Base-by-base conservation (phyloP, 1,140 invertebrate genomes). In the Callitettix versicolor region DNA sequence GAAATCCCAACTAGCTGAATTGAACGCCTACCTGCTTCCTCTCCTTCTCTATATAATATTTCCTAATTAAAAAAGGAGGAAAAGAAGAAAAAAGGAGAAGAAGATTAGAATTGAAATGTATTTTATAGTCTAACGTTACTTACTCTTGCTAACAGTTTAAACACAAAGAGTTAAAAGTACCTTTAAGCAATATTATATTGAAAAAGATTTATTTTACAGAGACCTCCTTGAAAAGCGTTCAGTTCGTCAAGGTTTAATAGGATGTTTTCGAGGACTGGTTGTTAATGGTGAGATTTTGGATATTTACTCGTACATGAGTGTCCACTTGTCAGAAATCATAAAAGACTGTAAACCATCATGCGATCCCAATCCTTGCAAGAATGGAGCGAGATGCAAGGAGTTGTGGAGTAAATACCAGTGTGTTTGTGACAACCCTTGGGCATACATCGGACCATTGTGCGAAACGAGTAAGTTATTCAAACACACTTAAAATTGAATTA, bases 281-380 rank as follows among this genome's bases (percentile, higher is more conserved):
- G 90, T 95, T 14, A 95, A 95, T 66, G 86, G 88, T 17, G 85
- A 90, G 73, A 86, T 92, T 55, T 68, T 93, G 22, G 88, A 95
- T 66, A 88, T 96, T 58, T 89, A 91, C 67, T 86, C 86, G 63
- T 92, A 93, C 69, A 91, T 92, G 86, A 91, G 86, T n/a, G 86
- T 91, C 49, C 87, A 90, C 69, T 71, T 89, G 36, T 88, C 86
- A 36, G 87, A 91, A 71, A 91, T 95, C 53, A 89, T 91, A 36
- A 88, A 87, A 68, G 89, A 92, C 66, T 96, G 92, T 66, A 90
- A 88, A 66, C 90, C 91, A 3, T 92, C 88, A 0, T 96, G 92
- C 72, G 88, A 91, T 60, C 88, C 91, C 0, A 92, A 93, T 67
- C 91, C 92, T 18, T 96, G 92, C 69, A 80, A 88, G 71, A 94